Percentiles rank a stretch among this genome's conserved stretches.
Evolutionary conservation across 2,888 invertebrate genomes (phyloP).

Genomic region (Apotomis capreana): DNA sequence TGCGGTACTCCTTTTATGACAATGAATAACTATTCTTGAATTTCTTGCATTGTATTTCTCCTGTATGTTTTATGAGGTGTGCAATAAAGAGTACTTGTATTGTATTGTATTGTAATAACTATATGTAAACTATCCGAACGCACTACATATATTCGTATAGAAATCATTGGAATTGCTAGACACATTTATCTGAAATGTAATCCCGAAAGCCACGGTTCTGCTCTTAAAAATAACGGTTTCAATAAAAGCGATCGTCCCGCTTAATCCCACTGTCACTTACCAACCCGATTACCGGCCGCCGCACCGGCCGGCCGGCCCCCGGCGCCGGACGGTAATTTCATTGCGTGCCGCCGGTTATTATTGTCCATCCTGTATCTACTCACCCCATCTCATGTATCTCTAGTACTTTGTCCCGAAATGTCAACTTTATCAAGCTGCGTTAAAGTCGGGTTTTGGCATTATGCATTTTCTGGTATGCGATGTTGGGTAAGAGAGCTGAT

Average conservation of each 20-base stretch:
- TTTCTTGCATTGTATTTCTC: no score
- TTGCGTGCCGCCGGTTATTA: conserved; percentile 64
- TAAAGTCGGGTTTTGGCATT: background rate
- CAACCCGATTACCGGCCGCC: conserved; percentile 56
- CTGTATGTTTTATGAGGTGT: no score
- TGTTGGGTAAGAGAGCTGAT: conserved; percentile 42
- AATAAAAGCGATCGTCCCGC: conserved; percentile 48
- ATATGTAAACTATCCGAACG: no score
- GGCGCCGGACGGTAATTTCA: conserved; percentile 62
- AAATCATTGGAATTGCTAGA: background rate
- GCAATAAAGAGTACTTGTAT: no score
- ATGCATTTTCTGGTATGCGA: background rate
- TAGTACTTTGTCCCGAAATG: background rate
- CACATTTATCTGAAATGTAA: background rate
- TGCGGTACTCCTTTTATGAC: no score
- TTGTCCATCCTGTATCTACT: conserved; percentile 53
- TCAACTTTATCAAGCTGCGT: background rate
- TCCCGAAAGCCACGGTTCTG: conserved; percentile 33
- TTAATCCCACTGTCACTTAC: conserved; percentile 53
- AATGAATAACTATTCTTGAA: no score
- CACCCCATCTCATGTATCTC: background rate
- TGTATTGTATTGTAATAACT: no score
- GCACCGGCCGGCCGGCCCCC: conserved; percentile 42
- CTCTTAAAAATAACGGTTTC: conserved; percentile 52
- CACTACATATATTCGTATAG: background rate